Evolutionary conservation across 2,113 vertebrate genomes (phyloP), one percentile per base, ranked within the genome.

Genomic region (Acrocephalus arundinaceus): DNA sequence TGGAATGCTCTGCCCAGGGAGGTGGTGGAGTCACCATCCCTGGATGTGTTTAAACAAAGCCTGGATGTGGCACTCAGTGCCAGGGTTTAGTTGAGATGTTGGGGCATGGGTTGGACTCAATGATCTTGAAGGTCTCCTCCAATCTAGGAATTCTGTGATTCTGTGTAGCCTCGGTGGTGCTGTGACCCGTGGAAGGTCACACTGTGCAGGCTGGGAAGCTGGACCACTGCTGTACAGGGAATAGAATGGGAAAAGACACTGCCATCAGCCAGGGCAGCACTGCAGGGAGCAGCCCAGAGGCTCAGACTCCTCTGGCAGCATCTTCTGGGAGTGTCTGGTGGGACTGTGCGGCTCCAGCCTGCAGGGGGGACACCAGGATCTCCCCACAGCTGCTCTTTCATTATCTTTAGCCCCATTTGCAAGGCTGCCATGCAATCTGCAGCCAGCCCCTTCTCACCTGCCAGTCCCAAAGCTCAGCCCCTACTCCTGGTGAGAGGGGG

Each of bases 401-500:
- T 24, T 19, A 25, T 66, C 46, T 55, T 45, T 23, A 31, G 3
- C 15, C 14, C 16, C 48, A 55, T 62, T 19, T 62, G 80, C 61
- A 82, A 67, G 0, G 17, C 27, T 22, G 43, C 66, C 70, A 35
- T 15, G 71, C 61, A 74, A 48, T 65, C 52, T 52, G 74, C 86
- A 54, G 65, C 37, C 55, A 77, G 22, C 46, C 58, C 46, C 51
- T 41, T 76, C 33, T 80, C 94, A 63, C 77, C 91, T 83, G 91
- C 89, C 85, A 19, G 65, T 7, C 27, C 63, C 51, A 6, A 24
- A 61, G 63, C 48, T 58, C 80, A 91, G 77, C 48, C 52, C 35
- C 37, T 59, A 0, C 48, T 63, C 45, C 31, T 3, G 2, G 27
- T 37, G 21, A 3, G 30, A 1, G 52, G 67, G 67, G 67, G 62